Base-by-base conservation (phyloP, 2,113 vertebrate species). In the Alligator mississippiensis region DNA sequence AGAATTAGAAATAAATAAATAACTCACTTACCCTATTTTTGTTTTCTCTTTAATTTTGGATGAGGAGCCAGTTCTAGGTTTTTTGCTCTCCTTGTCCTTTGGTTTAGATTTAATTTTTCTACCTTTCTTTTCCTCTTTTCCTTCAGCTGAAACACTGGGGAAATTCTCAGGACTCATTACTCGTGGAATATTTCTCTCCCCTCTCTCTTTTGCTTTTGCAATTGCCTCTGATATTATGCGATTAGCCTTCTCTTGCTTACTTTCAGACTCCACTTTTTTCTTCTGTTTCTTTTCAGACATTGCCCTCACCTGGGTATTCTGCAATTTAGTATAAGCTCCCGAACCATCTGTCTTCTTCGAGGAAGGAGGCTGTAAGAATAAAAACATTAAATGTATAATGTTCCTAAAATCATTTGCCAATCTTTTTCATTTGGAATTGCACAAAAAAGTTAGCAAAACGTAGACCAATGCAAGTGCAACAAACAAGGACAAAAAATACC, bases 141-240 rank as follows among this genome's bases (percentile, higher is more conserved):
- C 98, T 98, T 99, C 98, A 87, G 97, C 81, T 21, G 99, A 99
- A 74, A 98, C 99, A 97, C 98, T 99, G 90, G 99, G 99, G 95
- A 99, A 99, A 97, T 99, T 99, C 97, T 99, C 99, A 22, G 99
- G 99, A 94, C 99, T 99, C 99, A 99, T 99, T 85, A 99, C 99
- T 74, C 99, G 98, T 16, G 99, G 99, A 96, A 99, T 99, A 98
- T 99, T 99, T 96, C 99, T 99, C 96, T 99, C 99, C 78, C 99
- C 99, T 62, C 99, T 99, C 93, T 99, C 99, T 93, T 98, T 98
- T 57, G 99, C 99, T 97, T 99, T 99, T 77, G 99, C 99, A 93
- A 99, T 99, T 28, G 99, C 99, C 97, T 99, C 99, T 2, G 99
- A 99, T 98, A 99, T 99, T 95, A 99, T 99, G 93, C 99, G 98